Base-by-base conservation (phyloP, 2,797 vertebrate genomes). In the Hypotaenidia okinawae region DNA sequence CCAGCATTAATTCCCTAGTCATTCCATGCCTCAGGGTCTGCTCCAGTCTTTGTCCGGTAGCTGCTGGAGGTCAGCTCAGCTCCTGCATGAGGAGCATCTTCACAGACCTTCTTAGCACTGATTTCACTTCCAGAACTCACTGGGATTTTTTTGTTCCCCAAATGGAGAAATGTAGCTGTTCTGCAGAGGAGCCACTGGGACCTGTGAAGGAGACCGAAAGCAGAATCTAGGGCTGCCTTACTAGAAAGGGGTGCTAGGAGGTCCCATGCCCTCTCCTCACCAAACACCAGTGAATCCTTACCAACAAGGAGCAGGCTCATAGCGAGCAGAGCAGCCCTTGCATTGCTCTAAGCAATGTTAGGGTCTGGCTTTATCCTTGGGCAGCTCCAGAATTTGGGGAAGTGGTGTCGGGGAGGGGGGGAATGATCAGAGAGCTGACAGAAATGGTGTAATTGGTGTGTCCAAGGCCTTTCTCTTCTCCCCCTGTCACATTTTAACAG, bases 391-490 rank as follows among this genome's bases (percentile, higher is more conserved):
- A 91, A 85, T 80, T 32, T 93, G 54, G 66, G 73, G 84, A 92
- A 85, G 82, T 43, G 41, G 49, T 72, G 89, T 75, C 39, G 61
- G 33, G 35, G 16, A 21, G 12, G 43, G 43, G 43, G 18, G 27
- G 27, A 70, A 43, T 27, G 51, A 85, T 89, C 54, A 83, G 81
- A 95, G 93, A 55, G 72, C 81, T 92, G 77, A 75, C 78, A 96
- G 47, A 72, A 84, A 68, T 37, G 68, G 58, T 93, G 61, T 77
- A 95, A 93, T 23, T 87, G 83, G 39, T 64, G 39, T 81, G 94
- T 86, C 80, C 70, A 94, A 96, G 84, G 78, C 84, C 77, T 68
- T 94, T 79, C 74, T 75, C 54, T 70, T 81, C 39, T 91, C 35
- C 28, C 67, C 39, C 16, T 27, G 72, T 45, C 75, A 77, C 68